Evolutionary conservation across 2,797 vertebrate genomes (phyloP).

Genomic region (Chrysocyon brachyurus): DNA sequence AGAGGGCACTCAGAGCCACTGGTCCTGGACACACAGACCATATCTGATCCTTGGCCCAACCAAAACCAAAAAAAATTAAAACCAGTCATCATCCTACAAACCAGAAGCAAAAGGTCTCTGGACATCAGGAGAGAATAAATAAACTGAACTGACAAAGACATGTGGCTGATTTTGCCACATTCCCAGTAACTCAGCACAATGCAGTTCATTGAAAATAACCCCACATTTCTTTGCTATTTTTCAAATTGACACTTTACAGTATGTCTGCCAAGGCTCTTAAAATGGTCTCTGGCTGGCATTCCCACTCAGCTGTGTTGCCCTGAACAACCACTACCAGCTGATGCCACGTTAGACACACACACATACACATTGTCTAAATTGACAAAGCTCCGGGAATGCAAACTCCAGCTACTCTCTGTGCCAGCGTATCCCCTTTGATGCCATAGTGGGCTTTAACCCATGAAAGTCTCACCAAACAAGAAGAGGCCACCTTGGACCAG

Average conservation of each 20-base stretch:
- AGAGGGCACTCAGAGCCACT: neutral
- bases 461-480: conserved; percentile 1
- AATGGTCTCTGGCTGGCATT: neutral
- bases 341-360: neutral
- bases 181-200: neutral
- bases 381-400: neutral
- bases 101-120: neutral
- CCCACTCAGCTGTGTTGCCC: neutral
- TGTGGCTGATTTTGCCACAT: neutral
- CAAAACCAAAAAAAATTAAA: neutral
- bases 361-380: neutral
- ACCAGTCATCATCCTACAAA: neutral
- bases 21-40: neutral
- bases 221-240: conserved; percentile 63
- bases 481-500: neutral
- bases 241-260: conserved; percentile 56
- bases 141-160: conserved; percentile 12
- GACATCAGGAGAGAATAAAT: neutral
- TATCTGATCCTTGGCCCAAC: neutral
- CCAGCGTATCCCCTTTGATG: neutral
- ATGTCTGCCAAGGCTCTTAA: conserved; percentile 55
- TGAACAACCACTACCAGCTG: neutral
- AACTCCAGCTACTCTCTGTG: neutral
- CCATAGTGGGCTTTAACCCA: neutral
- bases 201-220: conserved; percentile 48